Evolutionary conservation across 2,797 vertebrate genomes (phyloP).

Genomic region (Gymnoscopelus microlampas): DNA sequence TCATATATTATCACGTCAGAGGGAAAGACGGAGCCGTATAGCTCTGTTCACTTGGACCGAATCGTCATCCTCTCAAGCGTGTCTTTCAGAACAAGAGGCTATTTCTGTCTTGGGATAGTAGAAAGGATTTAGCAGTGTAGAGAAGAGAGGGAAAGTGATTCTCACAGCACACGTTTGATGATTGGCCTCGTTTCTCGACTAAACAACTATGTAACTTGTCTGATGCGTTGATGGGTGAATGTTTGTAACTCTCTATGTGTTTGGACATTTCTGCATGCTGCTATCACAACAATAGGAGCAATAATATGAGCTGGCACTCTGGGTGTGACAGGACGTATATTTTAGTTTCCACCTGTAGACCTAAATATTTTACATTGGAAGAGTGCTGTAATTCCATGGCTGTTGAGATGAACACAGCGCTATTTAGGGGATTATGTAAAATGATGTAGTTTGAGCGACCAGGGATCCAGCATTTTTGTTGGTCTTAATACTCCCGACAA

Average conservation of each 20-base stretch:
- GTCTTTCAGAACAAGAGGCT: constrained; percentile 59
- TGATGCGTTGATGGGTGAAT: constrained; percentile 24
- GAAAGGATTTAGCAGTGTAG: constrained; percentile 46
- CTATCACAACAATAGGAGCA: constrained; percentile 49
- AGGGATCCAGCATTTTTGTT: too few species aligned
- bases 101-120: constrained; percentile 55
- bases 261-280: constrained; percentile 53
- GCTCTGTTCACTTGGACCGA: constrained; percentile 24
- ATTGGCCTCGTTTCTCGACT: constrained; percentile 64
- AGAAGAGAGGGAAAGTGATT: constrained; percentile 37
- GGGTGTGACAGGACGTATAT: constrained; percentile 66
- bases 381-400: constrained; percentile 51
- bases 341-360: constrained; percentile 71
- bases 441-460: constrained; percentile 28
- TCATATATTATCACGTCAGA: constrained; percentile 5
- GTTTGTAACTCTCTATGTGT: constrained; percentile 21
- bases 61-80: constrained; percentile 36
- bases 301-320: constrained; percentile 49
- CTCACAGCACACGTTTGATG: constrained; percentile 38
- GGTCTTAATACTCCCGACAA: too few species aligned
- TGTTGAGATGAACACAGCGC: constrained; percentile 41
- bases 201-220: constrained; percentile 14
- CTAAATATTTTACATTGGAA: constrained; percentile 37
- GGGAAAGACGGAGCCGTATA: constrained; percentile 31
- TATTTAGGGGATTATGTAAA: constrained; percentile 54